Evolutionary conservation across 2,113 vertebrate genomes (phyloP), one percentile per base, ranked within the genome.

Genomic region (Pelobates fuscus): DNA sequence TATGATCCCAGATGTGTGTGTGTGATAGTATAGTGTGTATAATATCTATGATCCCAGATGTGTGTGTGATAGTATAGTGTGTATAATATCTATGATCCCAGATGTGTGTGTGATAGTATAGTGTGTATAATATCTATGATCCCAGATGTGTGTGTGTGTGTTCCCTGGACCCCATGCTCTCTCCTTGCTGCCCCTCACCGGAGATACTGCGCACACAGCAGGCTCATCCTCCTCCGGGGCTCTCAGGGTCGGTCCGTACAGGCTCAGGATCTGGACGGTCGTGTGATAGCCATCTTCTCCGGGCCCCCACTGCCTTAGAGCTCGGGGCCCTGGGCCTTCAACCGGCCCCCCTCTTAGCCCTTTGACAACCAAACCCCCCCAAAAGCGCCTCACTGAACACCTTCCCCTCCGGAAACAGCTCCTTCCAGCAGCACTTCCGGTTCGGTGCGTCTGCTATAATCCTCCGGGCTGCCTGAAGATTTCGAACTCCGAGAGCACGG

Each of bases 141-240:
- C n/a, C n/a, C n/a, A n/a, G n/a, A 1, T 37, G 32, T 37, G 32
- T 37, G 2, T 24, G 2, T 18, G 61, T 18, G 1, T 14, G n/a
- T 29, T 24, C 15, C 57, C 58, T 11, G 70, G 46, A 66, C 65
- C 43, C 74, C 26, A 37, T 58, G 76, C 41, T 41, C 44, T 67
- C 8, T n/a, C 26, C 27, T 30, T 44, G 44, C 52, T 25, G 23
- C 46, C 75, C 43, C 91, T 89, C 82, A 92, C 91, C 89, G 89
- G 88, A 92, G 89, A 78, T 90, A 91, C 89, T 92, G 90, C 78
- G 89, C 90, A 77, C 90, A 89, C 86, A 88, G 88, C 89, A 91
- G 83, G 89, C 88, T 92, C 90, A 92, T 92, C 87, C 90, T 92
- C 89, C 80, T 81, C 70, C 52, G 66, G 67, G 68, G 83, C 80